Conservation (phyloP, 2,113 vertebrate genomes). For the Poicephalus meyeri region DNA sequence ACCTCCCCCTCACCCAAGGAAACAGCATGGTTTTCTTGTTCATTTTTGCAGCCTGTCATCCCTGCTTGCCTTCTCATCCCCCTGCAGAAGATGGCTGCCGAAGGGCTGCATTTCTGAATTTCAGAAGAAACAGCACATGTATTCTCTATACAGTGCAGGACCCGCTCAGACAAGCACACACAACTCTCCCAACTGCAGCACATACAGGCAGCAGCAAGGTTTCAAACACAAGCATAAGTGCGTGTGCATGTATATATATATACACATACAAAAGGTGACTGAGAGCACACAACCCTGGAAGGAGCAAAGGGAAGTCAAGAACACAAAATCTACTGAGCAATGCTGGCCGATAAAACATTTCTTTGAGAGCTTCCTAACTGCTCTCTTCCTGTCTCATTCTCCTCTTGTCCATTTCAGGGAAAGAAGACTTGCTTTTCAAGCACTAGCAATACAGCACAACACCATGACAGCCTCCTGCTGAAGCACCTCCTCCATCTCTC, state of each 20-base stretch:
- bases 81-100: background rate
- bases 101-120: background rate
- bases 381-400: background rate
- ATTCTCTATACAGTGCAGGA: background rate
- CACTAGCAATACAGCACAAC: no score
- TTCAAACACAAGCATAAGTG: background rate
- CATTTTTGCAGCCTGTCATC: background rate
- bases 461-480: no score
- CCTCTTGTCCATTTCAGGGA: background rate
- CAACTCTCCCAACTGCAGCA: background rate
- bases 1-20: background rate
- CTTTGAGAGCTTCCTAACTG: background rate
- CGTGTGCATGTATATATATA: no score
- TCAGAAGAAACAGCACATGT: background rate
- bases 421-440: background rate
- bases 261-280: background rate
- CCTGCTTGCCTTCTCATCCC: no score
- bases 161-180: background rate
- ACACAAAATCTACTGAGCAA: background rate
- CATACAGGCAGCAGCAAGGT: background rate
- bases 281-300: background rate
- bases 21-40: background rate
- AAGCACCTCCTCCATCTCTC: background rate
- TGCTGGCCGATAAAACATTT: background rate
- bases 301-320: background rate